Evolutionary conservation across 1,140 invertebrate genomes (phyloP), one percentile per base, ranked within the genome.

Genomic region (Drosophila equinoxialis): DNA sequence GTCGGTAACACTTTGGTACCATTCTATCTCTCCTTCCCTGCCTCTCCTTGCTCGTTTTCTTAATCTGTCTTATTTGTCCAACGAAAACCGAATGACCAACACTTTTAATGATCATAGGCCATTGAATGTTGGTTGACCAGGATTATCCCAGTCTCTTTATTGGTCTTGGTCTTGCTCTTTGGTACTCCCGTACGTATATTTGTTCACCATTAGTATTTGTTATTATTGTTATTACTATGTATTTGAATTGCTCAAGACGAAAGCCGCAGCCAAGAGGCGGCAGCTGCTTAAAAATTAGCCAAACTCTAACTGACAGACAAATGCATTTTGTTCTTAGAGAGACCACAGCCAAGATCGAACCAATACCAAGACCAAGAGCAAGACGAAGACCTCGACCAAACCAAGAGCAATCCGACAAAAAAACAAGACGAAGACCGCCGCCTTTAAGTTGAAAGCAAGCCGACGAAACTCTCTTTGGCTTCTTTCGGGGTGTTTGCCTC

Each of bases 141-240:
- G 63, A 79, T 79, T 79, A 73, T 35, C 57, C 68, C 45, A 11
- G 58, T 33, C 58, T 14, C 51, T 23, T 57, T 51, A 3, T 23
- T 51, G 45, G 17, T 51, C 7, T 48, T 48, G 42, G 6, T 48
- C 6, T 51, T 51, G 45, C n/a, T 51, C 45, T 51, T 51, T 20
- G 45, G 8, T 51, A 51, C 45, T 68, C 57, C 57, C 37, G 57
- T 62, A 66, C 61, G 68, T 68, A 66, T 90, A 83, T 90, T 90
- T 90, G 79, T 74, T 75, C 86, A 90, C 87, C 87, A 90, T 90
- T 90, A 90, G 87, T 90, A 90, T 90, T 90, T 90, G 87, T 90
- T 90, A 87, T 90, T 90, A 90, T 90, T 90, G 87, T 90, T 90
- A 90, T 90, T 90, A 90, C 87, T 86, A 83, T 79, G 79, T 86